Conservation (phyloP, 2,113 vertebrate genomes). For the Quiscalus mexicanus region DNA sequence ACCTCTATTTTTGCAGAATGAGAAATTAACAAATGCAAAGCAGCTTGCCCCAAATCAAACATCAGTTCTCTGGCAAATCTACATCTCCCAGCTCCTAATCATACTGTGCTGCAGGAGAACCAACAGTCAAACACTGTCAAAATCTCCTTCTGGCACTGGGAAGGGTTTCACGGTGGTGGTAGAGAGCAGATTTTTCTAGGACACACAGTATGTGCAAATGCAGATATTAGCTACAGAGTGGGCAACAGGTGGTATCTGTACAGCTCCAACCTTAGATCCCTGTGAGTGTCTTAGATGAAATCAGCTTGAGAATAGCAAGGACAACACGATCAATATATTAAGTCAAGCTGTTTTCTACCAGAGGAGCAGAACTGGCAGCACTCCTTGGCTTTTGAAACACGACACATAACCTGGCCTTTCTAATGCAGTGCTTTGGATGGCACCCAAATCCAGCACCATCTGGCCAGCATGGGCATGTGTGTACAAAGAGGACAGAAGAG, state of each 20-base stretch:
- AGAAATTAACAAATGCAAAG: not conserved
- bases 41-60: not conserved
- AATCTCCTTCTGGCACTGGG: not conserved
- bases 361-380: constrained; percentile 33
- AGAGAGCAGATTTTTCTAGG: not conserved
- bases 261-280: not conserved
- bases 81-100: not conserved
- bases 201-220: not conserved
- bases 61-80: not conserved
- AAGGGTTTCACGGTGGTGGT: not conserved
- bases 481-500: constrained; percentile 15
- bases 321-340: constrained; percentile 20
- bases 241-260: not conserved
- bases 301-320: not conserved
- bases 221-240: not conserved
- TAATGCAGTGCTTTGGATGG: not conserved
- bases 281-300: not conserved
- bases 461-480: constrained; percentile 3
- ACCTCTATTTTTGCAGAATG: not conserved
- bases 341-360: constrained; percentile 41
- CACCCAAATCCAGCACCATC: constrained; percentile 49
- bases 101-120: not conserved
- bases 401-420: constrained; percentile 54
- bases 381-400: constrained; percentile 5
- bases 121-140: not conserved